Base-by-base conservation (phyloP, 2,113 vertebrate species). In the Daboia siamensis region DNA sequence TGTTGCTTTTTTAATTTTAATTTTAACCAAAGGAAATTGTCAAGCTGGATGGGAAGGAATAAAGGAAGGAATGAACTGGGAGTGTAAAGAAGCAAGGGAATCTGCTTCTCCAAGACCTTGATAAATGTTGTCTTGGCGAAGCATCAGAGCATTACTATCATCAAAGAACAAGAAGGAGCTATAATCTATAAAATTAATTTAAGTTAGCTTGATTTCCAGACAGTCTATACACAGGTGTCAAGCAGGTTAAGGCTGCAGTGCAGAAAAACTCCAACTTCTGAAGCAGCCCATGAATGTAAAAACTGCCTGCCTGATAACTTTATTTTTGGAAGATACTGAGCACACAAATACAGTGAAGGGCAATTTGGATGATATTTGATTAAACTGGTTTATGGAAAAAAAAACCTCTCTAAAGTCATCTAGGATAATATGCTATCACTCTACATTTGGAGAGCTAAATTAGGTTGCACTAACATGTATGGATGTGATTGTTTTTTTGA, bases 401-500 rank as follows among this genome's bases (percentile, higher is more conserved):
- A 1, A 89, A 91, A 3, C 3, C 15, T 86, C 90, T 13, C 5
- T 88, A 61, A 86, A 88, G 48, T 91, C 55, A 48, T 24, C 24
- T 5, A 69, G 87, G 44, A 90, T 61, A n/a, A 59, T 21, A 39
- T 0, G 23, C 24, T 8, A 6, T 1, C 5, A 8, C 61, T 94
- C 91, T 90, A 57, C 5, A 80, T 48, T 91, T 56, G 94, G 87
- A 93, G 48, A 94, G 84, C 59, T 93, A 93, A 95, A 84, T 54
- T 94, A 93, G 44, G 86, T 96, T 96, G 95, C 91, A 96, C 96
- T 95, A 97, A 96, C 95, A 93, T 91, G 96, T 96, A 97, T n/a
- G 39, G 26, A 29, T 29, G 17, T 80, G 69, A 39, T 39, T 96
- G 92, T 95, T 94, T 95, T 96, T 97, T 95, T 95, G 96, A 96